phyloP scores from a whole-genome alignment of 2,888 invertebrate genomes.

The Hirtodrosophila trivittata region DNA sequence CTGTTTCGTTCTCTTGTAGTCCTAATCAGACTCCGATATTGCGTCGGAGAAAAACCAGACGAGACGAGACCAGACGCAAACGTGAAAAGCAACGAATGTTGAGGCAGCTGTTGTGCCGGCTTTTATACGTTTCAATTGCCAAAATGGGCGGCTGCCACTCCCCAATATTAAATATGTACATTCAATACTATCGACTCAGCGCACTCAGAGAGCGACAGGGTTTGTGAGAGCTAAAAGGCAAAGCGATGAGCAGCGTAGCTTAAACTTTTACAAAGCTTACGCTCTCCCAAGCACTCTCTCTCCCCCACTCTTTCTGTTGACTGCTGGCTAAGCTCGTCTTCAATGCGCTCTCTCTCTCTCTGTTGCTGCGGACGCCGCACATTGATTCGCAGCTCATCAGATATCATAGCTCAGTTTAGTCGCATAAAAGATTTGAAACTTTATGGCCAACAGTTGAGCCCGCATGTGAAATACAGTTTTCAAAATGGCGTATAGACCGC shows the following conservation, averaged over 20 bases:
- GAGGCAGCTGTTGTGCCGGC: constrained; percentile 50
- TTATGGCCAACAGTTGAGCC: constrained; percentile 21
- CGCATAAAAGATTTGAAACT: constrained; percentile 42
- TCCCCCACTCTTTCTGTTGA: constrained; percentile 2
- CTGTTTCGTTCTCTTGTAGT: constrained; percentile 47
- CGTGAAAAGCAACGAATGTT: constrained; percentile 82
- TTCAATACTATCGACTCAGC: constrained; percentile 15
- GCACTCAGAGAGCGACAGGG: constrained; percentile 4
- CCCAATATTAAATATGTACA: constrained; percentile 46
- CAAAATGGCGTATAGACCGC: constrained; percentile 28
- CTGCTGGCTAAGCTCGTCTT: constrained; percentile 4
- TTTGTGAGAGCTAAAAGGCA: background rate
- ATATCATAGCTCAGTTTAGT: constrained; percentile 45
- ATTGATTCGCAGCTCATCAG: constrained; percentile 42
- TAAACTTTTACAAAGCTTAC: constrained; percentile 30
- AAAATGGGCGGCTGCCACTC: constrained; percentile 65
- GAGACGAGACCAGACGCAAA: constrained; percentile 83
- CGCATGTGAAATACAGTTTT: constrained; percentile 18
- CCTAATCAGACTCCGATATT: constrained; percentile 65
- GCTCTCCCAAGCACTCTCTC: background rate
- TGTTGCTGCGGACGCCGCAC: constrained; percentile 19
- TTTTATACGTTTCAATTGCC: constrained; percentile 77
- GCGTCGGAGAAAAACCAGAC: constrained; percentile 73
- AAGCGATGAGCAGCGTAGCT: constrained; percentile 4
- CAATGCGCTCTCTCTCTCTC: constrained; percentile 17